Conservation (phyloP, 2,797 vertebrate genomes). For the Sebastes diaconus region DNA sequence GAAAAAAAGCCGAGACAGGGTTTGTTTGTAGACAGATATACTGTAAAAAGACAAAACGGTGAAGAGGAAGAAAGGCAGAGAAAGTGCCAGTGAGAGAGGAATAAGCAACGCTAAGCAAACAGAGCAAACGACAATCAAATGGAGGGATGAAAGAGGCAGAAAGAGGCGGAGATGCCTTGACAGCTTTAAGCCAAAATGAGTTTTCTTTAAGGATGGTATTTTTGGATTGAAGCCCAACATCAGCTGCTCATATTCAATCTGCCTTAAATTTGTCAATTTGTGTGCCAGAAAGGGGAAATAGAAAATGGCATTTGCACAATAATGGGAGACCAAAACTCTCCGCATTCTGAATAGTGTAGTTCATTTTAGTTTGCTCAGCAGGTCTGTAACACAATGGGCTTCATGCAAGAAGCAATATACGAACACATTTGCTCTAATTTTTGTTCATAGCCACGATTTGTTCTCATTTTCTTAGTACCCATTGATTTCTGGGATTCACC, state of each 20-base stretch:
- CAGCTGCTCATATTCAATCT: constrained; percentile 6
- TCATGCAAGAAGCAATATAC: no score
- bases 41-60: neutral
- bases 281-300: neutral
- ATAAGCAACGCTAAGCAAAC: constrained; percentile 15
- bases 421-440: no score
- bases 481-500: no score
- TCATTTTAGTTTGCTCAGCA: neutral
- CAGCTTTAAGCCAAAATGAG: constrained; percentile 16
- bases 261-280: neutral
- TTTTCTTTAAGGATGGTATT: constrained; percentile 17
- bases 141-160: constrained; percentile 12
- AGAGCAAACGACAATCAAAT: neutral
- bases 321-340: neutral
- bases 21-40: neutral
- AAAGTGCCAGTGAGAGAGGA: neutral
- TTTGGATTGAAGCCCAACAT: constrained; percentile 24
- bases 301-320: neutral
- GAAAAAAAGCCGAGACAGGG: neutral
- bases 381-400: neutral
- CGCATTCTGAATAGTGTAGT: neutral
- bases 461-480: no score
- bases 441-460: no score
- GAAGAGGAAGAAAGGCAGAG: neutral
- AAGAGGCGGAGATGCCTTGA: neutral